Evolutionary conservation across 2,113 vertebrate genomes (phyloP).

Genomic region (Lasiurus cinereus): DNA sequence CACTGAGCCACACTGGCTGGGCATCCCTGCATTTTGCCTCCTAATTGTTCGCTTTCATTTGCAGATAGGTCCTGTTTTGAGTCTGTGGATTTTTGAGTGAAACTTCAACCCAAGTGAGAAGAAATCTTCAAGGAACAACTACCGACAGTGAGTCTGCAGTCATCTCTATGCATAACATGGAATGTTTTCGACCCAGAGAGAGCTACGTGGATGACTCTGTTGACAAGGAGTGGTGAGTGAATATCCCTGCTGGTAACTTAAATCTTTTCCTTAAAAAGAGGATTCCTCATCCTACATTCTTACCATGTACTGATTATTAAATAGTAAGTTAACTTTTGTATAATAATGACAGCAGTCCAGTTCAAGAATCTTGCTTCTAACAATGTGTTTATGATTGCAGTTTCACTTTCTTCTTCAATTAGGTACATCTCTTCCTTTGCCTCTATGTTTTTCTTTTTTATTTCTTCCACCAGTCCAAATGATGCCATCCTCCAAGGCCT

Average conservation of each 20-base stretch:
- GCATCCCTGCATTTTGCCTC: background rate
- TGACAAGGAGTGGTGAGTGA: constrained; percentile 70
- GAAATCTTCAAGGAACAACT: constrained; percentile 54
- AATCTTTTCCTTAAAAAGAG: constrained; percentile 16
- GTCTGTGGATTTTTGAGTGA: constrained; percentile 48
- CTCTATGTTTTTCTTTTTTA: background rate
- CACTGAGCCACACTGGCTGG: too few species aligned
- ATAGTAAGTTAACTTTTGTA: constrained; percentile 45
- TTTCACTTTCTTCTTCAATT: constrained; percentile 28
- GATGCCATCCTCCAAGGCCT: background rate
- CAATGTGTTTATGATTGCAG: background rate
- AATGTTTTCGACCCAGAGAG: constrained; percentile 27
- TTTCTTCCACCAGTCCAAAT: background rate
- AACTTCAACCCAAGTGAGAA: constrained; percentile 52
- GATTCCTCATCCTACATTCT: background rate
- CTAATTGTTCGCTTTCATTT: constrained; percentile 69
- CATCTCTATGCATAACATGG: constrained; percentile 17
- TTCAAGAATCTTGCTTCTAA: background rate
- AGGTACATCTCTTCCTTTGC: background rate
- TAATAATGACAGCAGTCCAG: background rate
- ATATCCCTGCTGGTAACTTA: background rate
- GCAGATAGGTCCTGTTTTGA: constrained; percentile 51
- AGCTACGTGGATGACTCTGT: constrained; percentile 25
- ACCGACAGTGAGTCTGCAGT: constrained; percentile 53
- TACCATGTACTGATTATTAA: constrained; percentile 7